Conservation (phyloP, 2,888 invertebrate species). For the Meteorus colon region DNA sequence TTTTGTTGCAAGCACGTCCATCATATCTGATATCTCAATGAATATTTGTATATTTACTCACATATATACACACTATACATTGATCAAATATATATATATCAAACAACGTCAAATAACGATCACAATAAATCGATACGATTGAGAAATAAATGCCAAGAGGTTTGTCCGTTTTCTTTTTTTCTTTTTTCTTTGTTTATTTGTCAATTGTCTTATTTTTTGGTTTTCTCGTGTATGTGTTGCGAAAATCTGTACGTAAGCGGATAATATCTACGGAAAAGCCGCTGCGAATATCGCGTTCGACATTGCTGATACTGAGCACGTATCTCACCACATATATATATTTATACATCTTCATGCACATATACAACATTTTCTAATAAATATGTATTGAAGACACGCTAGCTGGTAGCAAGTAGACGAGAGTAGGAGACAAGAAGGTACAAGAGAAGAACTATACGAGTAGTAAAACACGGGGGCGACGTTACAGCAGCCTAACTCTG, state of each 20-base stretch:
- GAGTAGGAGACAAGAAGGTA: conserved; percentile 22
- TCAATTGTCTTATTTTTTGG: conserved; percentile 2
- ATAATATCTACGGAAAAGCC: conserved; percentile 2
- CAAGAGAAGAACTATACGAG: conserved; percentile 22
- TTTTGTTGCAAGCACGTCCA: conserved; percentile 24
- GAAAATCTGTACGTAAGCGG: conserved; percentile 3
- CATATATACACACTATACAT: background rate
- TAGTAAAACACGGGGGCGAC: background rate
- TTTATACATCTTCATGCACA: conserved; percentile 4
- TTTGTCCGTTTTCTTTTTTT: background rate
- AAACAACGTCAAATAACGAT: conserved; percentile 3
- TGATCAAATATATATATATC: background rate
- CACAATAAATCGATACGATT: background rate
- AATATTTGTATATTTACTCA: conserved; percentile 2
- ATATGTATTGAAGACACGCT: conserved; percentile 24
- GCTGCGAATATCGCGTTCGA: conserved; percentile 11
- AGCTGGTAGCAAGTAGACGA: conserved; percentile 17
- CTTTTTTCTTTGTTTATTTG: background rate
- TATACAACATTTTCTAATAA: conserved; percentile 22
- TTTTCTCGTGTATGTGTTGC: conserved; percentile 6
- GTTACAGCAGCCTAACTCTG: conserved; percentile 18
- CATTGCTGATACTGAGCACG: conserved; percentile 33
- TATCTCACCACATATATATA: conserved; percentile 2
- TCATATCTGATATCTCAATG: conserved; percentile 16
- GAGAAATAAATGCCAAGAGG: conserved; percentile 4